Percentiles rank a stretch among this genome's conserved stretches.
These are phyloP conservation scores for Ceratosolen solmsi DNA, from an alignment of 1,140 invertebrate species.

Conservation along the genomic window DNA sequence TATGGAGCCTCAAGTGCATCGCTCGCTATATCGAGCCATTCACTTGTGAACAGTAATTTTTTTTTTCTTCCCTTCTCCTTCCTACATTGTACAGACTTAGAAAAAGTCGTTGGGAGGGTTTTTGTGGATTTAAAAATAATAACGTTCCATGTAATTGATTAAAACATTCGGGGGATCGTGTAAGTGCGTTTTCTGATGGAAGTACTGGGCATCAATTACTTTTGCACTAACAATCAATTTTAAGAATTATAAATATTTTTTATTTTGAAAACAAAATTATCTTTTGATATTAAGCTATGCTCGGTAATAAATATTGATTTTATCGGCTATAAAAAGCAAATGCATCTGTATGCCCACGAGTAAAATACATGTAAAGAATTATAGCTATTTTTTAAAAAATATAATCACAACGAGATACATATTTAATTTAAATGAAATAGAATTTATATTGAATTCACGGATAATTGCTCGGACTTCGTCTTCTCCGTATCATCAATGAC, in stretches of 20 bases:
- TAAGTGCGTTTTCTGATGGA: background rate
- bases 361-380: too few species aligned
- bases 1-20: slow-evolving; percentile 38
- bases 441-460: background rate
- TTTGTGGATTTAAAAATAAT: slow-evolving; percentile 8
- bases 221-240: background rate
- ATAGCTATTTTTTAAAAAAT: too few species aligned
- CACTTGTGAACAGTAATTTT: slow-evolving; percentile 22
- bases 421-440: background rate
- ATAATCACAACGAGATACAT: too few species aligned
- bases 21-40: slow-evolving; percentile 14
- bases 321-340: too few species aligned
- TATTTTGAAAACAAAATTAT: background rate
- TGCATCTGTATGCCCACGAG: too few species aligned
- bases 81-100: background rate
- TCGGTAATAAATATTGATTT: background rate
- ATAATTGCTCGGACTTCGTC: background rate
- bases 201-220: background rate
- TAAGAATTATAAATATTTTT: background rate
- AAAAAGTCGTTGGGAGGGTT: slow-evolving; percentile 15
- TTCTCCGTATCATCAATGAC: background rate
- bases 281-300: too few species aligned
- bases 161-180: background rate
- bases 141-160: slow-evolving; percentile 3
- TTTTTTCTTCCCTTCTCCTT: background rate